Percentiles rank a stretch among this genome's conserved stretches.
These are phyloP conservation scores for Florisuga fusca DNA, from an alignment of 2,797 vertebrate species.

Conservation along the genomic window DNA sequence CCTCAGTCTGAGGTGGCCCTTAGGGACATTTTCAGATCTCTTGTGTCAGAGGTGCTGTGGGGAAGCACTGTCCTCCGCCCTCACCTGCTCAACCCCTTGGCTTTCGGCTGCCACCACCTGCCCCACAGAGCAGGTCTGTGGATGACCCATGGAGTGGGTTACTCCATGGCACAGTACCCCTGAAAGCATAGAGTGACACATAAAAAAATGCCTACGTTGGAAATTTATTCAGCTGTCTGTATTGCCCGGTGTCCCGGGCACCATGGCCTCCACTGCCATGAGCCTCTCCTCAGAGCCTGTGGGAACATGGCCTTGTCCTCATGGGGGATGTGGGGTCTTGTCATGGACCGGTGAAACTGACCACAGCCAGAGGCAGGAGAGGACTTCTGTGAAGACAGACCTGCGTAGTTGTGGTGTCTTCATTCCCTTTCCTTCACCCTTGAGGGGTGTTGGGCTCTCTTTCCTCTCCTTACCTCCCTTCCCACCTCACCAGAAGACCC, in stretches of 20 bases:
- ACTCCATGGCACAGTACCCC: background rate
- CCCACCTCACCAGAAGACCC: accelerated
- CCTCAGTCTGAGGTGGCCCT: background rate
- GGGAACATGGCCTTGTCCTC: background rate
- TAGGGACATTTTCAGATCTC: background rate
- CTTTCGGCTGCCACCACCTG: background rate
- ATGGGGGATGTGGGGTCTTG: no score
- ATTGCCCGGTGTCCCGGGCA: no score
- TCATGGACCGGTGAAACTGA: background rate
- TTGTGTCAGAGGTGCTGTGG: background rate
- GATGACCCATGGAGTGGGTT: accelerated
- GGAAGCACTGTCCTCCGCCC: background rate
- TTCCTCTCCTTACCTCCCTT: accelerated
- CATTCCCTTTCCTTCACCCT: background rate
- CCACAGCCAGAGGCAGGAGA: background rate
- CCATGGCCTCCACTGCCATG: background rate
- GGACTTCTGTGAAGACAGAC: background rate
- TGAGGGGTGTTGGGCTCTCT: accelerated
- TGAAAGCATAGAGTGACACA: background rate
- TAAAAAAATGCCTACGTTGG: background rate
- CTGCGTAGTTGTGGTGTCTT: accelerated
- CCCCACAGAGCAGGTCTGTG: background rate
- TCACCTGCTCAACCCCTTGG: background rate
- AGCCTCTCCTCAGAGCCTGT: background rate
- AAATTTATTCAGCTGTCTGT: background rate